phyloP scores from a whole-genome alignment of 2,797 vertebrate species.

The Pteropus rufus region DNA sequence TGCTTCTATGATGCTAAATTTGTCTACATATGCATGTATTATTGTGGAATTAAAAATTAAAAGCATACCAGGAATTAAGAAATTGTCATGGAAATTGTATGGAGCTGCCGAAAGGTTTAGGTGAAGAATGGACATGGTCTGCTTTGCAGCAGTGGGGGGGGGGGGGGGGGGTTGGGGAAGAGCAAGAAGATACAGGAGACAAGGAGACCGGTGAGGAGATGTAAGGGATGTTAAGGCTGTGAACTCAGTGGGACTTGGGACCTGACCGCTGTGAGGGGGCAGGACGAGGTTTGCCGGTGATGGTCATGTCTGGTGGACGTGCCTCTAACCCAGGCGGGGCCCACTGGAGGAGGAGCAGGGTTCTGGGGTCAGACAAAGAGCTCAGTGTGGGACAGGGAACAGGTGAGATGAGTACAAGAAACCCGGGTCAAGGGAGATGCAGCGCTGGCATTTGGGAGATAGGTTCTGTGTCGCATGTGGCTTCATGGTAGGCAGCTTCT shows the following conservation, averaged over 20 bases:
- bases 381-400: background rate
- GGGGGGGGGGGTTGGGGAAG: background rate
- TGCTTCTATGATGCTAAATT: background rate
- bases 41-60: slow-evolving; percentile 13
- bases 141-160: background rate
- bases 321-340: background rate
- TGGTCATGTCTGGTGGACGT: rapidly evolving
- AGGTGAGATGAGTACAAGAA: background rate
- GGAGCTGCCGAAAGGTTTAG: background rate
- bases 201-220: background rate
- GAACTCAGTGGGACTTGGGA: background rate
- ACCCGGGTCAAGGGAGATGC: background rate
- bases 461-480: background rate
- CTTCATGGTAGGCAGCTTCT: background rate
- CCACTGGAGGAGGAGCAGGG: rapidly evolving
- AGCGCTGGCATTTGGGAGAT: background rate
- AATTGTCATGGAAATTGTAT: rapidly evolving
- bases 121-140: background rate
- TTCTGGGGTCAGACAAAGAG: background rate
- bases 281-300: background rate
- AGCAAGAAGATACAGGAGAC: background rate
- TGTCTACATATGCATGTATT: background rate
- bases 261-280: background rate
- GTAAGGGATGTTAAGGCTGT: background rate
- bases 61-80: background rate